Conservation (phyloP, 2,888 invertebrate genomes). For the Orthosia gothica region DNA sequence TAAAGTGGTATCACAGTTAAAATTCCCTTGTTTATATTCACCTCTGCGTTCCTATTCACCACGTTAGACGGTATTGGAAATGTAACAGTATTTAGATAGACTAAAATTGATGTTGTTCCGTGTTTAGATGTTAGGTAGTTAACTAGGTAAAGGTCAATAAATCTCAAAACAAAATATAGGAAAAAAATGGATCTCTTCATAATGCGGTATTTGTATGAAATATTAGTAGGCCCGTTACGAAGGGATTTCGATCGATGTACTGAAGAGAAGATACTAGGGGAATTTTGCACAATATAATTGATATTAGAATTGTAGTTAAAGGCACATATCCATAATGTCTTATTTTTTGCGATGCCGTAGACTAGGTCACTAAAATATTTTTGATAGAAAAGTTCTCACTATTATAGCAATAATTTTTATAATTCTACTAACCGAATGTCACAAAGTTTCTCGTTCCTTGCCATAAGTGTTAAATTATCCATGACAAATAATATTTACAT, state of each 20-base stretch:
- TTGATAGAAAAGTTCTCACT: slow-evolving; percentile 50
- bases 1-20: too few species aligned
- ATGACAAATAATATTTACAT: slow-evolving; percentile 56
- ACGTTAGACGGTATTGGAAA: slow-evolving; percentile 26
- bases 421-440: slow-evolving; percentile 30
- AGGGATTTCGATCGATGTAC: background rate
- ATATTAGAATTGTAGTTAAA: slow-evolving; percentile 5
- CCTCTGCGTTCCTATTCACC: too few species aligned
- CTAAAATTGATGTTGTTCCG: slow-evolving; percentile 38
- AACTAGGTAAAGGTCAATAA: slow-evolving; percentile 5
- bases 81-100: slow-evolving; percentile 49
- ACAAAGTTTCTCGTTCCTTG: slow-evolving; percentile 69
- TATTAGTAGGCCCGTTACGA: slow-evolving; percentile 7
- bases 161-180: slow-evolving; percentile 1
- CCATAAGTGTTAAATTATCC: slow-evolving; percentile 67
- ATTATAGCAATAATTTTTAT: slow-evolving; percentile 23
- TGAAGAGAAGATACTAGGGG: background rate
- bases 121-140: slow-evolving; percentile 28
- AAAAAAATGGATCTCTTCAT: background rate
- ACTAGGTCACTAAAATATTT: slow-evolving; percentile 48
- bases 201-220: slow-evolving; percentile 6
- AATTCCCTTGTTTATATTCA: too few species aligned
- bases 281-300: slow-evolving; percentile 4
- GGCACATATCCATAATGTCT: slow-evolving; percentile 34
- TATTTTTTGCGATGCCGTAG: slow-evolving; percentile 26